Conservation (phyloP, 1,140 invertebrate species). For the Heliconius hewitsoni region DNA sequence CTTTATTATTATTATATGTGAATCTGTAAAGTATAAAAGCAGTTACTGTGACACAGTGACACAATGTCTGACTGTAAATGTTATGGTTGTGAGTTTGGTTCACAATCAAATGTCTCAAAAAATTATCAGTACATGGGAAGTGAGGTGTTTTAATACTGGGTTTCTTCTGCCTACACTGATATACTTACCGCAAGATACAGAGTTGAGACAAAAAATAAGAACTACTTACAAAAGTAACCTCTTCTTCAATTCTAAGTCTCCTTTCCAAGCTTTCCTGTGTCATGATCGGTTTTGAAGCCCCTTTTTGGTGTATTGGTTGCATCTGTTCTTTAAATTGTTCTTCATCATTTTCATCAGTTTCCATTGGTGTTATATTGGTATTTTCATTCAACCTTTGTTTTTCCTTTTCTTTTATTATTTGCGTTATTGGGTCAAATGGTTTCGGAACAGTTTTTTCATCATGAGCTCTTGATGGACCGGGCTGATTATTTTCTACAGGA, state of each 20-base stretch:
- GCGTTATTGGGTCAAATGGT: slow-evolving; percentile 52
- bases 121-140: too few species aligned
- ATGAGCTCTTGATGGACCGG: slow-evolving; percentile 44
- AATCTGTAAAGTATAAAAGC: too few species aligned
- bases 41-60: too few species aligned
- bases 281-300: slow-evolving; percentile 25
- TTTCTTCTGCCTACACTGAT: too few species aligned
- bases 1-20: too few species aligned
- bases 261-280: slow-evolving; percentile 61
- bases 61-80: too few species aligned
- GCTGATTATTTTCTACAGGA: neutral
- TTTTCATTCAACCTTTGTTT: slow-evolving; percentile 21
- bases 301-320: slow-evolving; percentile 14
- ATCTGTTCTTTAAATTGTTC: slow-evolving; percentile 28
- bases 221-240: slow-evolving; percentile 80
- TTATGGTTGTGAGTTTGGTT: too few species aligned
- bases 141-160: too few species aligned
- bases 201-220: slow-evolving; percentile 56
- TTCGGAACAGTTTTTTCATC: slow-evolving; percentile 23
- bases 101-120: too few species aligned
- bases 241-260: slow-evolving; percentile 68
- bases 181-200: too few species aligned
- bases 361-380: neutral
- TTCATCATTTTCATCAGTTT: slow-evolving; percentile 27
- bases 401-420: slow-evolving; percentile 48